Evolutionary conservation across 1,140 invertebrate species (phyloP).

Genomic region (Drosophila takahashii): DNA sequence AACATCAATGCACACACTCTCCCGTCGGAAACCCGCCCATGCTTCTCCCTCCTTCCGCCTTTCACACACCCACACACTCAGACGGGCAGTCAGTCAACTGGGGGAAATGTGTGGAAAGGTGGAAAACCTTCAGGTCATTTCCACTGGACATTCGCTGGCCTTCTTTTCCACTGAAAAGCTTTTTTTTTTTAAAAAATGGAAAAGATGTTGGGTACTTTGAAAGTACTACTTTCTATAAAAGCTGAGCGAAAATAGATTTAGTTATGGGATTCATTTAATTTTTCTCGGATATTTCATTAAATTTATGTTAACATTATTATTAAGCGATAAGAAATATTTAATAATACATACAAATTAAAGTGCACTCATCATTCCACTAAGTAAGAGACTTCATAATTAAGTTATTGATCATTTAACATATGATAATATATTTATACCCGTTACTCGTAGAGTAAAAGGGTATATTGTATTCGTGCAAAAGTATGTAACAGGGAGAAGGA

Average conservation of each 20-base stretch:
- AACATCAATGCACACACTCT: slow-evolving; percentile 65
- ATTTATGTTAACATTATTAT: too few species aligned
- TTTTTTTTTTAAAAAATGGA: neutral
- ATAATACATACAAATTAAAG: too few species aligned
- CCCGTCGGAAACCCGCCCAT: slow-evolving; percentile 1
- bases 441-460: too few species aligned
- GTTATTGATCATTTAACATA: too few species aligned
- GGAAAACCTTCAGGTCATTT: slow-evolving; percentile 19
- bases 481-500: too few species aligned
- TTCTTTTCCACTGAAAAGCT: neutral
- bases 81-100: slow-evolving; percentile 21
- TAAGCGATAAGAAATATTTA: too few species aligned
- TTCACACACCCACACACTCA: slow-evolving; percentile 3
- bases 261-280: neutral
- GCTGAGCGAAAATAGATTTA: neutral
- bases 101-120: slow-evolving; percentile 31
- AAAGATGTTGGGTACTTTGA: too few species aligned
- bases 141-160: slow-evolving; percentile 14
- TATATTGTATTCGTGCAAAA: too few species aligned
- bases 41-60: slow-evolving; percentile 14
- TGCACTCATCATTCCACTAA: too few species aligned
- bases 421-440: too few species aligned
- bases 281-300: too few species aligned
- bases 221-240: neutral
- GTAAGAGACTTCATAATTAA: too few species aligned